Percentiles rank a stretch among this genome's conserved stretches.
phyloP scores from a whole-genome alignment of 1,140 invertebrate species.

The Drosophila sproati region DNA sequence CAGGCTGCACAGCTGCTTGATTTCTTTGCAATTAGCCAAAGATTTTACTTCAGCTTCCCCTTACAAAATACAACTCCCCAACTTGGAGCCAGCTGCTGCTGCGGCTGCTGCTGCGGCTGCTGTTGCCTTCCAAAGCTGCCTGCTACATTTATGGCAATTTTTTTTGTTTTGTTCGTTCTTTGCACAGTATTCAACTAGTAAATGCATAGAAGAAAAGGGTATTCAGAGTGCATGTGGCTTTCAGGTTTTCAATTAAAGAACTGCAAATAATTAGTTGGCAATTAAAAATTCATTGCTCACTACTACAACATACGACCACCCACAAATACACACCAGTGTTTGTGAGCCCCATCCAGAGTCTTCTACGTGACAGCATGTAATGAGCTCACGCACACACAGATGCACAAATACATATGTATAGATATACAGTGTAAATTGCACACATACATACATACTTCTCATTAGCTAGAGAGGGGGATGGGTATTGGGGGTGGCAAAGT shows the following conservation, averaged over 20 bases:
- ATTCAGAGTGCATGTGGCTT: constrained; percentile 7
- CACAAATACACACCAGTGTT: constrained; percentile 17
- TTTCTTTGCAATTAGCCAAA: constrained; percentile 11
- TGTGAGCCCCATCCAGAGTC: constrained; percentile 34
- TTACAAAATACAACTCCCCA: neutral
- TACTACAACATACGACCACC: constrained; percentile 34
- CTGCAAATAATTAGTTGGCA: constrained; percentile 72
- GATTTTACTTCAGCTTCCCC: constrained; percentile 2
- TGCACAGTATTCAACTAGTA: constrained; percentile 20
- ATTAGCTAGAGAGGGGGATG: neutral
- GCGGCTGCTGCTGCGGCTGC: neutral
- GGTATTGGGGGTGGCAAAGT: neutral
- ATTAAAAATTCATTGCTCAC: constrained; percentile 69
- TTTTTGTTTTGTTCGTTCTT: neutral
- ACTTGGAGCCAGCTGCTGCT: neutral
- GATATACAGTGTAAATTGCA: neutral
- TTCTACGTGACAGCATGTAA: constrained; percentile 56
- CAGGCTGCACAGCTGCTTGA: neutral
- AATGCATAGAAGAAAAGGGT: neutral
- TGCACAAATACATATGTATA: neutral
- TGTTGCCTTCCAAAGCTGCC: constrained; percentile 13
- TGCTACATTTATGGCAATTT: constrained; percentile 19
- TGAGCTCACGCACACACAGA: constrained; percentile 43
- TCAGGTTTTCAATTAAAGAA: constrained; percentile 66
- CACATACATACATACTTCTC: constrained; percentile 3